Base-by-base conservation (phyloP, 2,888 invertebrate species). In the Drosophila atripex region DNA sequence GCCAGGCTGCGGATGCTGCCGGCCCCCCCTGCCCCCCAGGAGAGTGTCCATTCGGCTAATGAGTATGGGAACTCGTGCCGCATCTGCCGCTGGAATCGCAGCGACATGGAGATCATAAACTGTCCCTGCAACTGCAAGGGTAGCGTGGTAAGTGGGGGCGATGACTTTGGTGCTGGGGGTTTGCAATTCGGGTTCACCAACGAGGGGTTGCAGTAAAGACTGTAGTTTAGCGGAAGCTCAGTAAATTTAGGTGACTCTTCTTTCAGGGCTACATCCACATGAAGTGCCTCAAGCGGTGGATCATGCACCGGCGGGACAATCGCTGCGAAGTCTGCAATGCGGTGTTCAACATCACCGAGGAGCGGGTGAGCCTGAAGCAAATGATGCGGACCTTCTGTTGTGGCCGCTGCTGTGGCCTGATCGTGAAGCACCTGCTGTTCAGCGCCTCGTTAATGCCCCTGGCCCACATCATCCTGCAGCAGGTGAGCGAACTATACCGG, bases 121-220 rank as follows among this genome's bases (percentile, higher is more conserved):
- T 90, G 90, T 74, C 91, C 91, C 4, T 91, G 91, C 66, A 79
- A 77, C 12, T 91, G 91, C 77, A 89, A 83, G 50, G 91, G 91
- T 39, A 91, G 89, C 63, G 90, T 91, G 80, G 91, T 91, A 65
- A 78, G 82, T 75, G 30, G 9, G 9, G 4, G n/a, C 35, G 1
- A 32, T 11, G 30, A 32, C 9, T 4, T 18, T 14, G 7, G 14
- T 3, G 18, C 18, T 11, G 9, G n/a, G 16, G n/a, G 32, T n/a
- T 21, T 23, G 4, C 21, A 3, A 4, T 23, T 23, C 21, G 21
- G 21, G 4, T 1, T 18, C 18, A 18, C 18, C 18, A 18, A 18
- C 18, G 21, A 23, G 3, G 21, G 21, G 3, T 3, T 21, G n/a
- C n/a, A n/a, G n/a, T 21, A 21, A 21, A 0, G 21, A 21, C 21